These are phyloP conservation scores for Thamnophis sirtalis DNA, from an alignment of 2,113 vertebrate genomes.

Conservation along the genomic window DNA sequence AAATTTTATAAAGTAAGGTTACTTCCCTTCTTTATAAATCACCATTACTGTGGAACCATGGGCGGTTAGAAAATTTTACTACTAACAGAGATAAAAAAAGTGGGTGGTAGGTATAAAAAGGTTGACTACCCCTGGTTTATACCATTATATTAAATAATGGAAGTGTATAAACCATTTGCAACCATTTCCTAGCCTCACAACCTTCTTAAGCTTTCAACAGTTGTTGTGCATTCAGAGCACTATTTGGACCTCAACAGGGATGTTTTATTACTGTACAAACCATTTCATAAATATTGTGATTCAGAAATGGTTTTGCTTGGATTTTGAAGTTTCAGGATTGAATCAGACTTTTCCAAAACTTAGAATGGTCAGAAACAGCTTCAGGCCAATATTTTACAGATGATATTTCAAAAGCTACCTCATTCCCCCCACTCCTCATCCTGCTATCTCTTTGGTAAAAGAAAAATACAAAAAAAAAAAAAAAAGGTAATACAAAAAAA, in stretches of 20 bases:
- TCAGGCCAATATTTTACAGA: neutral
- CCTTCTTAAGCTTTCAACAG: neutral
- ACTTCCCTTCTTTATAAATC: too few species aligned
- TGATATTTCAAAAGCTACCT: neutral
- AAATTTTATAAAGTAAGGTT: too few species aligned
- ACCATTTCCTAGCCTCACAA: neutral
- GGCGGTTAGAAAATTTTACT: too few species aligned
- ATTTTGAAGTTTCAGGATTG: neutral
- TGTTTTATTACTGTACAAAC: neutral
- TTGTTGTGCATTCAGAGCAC: neutral
- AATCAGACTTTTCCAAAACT: neutral
- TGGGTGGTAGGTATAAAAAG: too few species aligned
- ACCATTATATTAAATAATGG: neutral
- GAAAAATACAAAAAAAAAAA: neutral
- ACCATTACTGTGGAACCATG: too few species aligned
- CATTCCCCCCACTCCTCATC: neutral
- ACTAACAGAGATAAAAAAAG: too few species aligned
- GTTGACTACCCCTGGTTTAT: too few species aligned
- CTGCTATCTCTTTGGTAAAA: neutral
- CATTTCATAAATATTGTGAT: neutral
- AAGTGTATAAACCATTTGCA: neutral
- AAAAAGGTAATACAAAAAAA: neutral
- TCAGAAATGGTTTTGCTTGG: neutral
- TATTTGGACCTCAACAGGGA: too few species aligned
- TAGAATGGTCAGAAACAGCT: neutral